Conservation (phyloP, 2,797 vertebrate species). For the Odontamblyopus lacepedii region DNA sequence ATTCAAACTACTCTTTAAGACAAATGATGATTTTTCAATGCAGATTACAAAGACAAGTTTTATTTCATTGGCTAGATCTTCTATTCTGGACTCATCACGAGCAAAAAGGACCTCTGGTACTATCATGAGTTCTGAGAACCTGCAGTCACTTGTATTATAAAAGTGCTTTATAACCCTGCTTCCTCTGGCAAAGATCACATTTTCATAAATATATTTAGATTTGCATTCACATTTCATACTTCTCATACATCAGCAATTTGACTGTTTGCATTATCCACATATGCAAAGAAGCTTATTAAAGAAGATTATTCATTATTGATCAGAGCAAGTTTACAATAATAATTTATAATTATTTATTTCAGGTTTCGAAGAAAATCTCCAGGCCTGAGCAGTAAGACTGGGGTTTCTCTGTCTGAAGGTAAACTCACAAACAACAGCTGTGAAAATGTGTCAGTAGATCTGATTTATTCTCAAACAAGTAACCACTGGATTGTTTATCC, state of each 20-base stretch:
- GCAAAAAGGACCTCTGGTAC: not conserved
- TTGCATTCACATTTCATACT: not conserved
- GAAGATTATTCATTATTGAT: not conserved
- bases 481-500: too few relatives aligned
- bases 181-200: conserved; percentile 31
- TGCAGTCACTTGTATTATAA: not conserved
- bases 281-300: too few relatives aligned
- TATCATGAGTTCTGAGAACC: not conserved
- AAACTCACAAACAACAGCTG: not conserved
- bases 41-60: not conserved
- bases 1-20: not conserved
- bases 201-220: conserved; percentile 45
- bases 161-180: not conserved
- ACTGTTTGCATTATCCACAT: conserved; percentile 57
- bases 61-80: not conserved
- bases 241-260: conserved; percentile 41
- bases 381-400: conserved; percentile 61
- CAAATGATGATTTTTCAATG: not conserved
- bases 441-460: not conserved
- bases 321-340: not conserved
- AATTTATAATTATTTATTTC: conserved; percentile 23
- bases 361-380: conserved; percentile 79
- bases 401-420: conserved; percentile 77
- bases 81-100: not conserved
- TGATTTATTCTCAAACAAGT: not conserved